Conservation (phyloP, 2,888 invertebrate genomes). For the Drosophila borborema region DNA sequence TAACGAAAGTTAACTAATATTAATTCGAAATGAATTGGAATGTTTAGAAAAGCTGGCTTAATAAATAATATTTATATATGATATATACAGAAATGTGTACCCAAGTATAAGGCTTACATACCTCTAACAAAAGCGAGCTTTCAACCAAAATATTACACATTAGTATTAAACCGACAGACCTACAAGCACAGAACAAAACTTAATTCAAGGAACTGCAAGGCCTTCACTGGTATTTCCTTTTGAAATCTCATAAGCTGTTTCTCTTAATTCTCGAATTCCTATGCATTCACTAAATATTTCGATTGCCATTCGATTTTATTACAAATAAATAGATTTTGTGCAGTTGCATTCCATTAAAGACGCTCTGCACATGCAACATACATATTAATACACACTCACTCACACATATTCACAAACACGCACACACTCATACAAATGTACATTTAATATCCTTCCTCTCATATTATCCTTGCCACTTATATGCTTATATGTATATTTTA, state of each 20-base stretch:
- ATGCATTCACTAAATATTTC: background rate
- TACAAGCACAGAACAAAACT: background rate
- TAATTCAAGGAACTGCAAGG: background rate
- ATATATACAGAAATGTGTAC: background rate
- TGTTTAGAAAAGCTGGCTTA: background rate
- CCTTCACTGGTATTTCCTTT: background rate
- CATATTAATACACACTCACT: background rate
- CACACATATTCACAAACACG: background rate
- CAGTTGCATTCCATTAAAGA: background rate
- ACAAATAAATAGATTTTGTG: background rate
- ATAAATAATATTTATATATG: background rate
- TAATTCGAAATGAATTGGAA: background rate
- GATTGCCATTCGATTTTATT: background rate
- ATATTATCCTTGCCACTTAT: conserved; percentile 40
- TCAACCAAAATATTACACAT: background rate
- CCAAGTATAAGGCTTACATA: background rate
- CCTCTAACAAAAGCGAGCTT: background rate
- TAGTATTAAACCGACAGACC: background rate
- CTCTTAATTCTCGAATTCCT: background rate
- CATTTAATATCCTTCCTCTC: conserved; percentile 14
- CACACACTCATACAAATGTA: conserved; percentile 1
- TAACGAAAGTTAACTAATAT: background rate
- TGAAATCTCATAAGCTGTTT: background rate
- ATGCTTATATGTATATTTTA: conserved; percentile 52
- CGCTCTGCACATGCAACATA: background rate